These are phyloP conservation scores for Parazoanthus swiftii DNA, from an alignment of 92 coral and sea anemone genomes.

Conservation along the genomic window DNA sequence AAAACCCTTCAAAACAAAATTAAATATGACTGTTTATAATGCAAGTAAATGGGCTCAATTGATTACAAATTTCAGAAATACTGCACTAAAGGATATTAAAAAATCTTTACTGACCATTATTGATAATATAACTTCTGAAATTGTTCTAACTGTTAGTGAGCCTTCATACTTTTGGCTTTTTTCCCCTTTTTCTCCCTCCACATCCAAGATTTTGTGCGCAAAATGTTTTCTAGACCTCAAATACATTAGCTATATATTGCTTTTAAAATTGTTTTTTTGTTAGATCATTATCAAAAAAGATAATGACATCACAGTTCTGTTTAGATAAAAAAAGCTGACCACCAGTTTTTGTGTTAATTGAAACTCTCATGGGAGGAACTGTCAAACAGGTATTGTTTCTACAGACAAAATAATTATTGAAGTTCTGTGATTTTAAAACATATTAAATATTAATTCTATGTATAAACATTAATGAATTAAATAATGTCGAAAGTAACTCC, in stretches of 20 bases:
- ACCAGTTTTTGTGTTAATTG: constrained; percentile 33
- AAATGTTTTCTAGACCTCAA: constrained; percentile 42
- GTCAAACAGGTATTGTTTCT: not conserved
- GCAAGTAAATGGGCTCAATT: not conserved
- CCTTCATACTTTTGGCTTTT: not conserved
- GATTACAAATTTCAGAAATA: not conserved
- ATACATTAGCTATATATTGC: constrained; percentile 56
- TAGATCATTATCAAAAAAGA: not conserved
- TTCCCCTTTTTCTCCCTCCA: not conserved
- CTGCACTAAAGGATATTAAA: not conserved
- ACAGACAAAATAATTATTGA: too few species aligned
- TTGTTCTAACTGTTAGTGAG: not conserved
- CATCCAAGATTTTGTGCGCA: not conserved
- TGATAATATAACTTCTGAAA: not conserved
- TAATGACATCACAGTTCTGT: constrained; percentile 1
- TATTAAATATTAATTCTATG: not conserved
- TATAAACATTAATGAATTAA: not conserved
- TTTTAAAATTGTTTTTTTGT: not conserved
- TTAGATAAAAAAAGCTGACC: constrained; percentile 46
- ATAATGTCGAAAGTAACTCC: not conserved
- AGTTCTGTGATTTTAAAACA: not conserved
- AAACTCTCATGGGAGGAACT: not conserved
- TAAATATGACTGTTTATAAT: too few species aligned
- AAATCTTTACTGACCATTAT: too few species aligned
- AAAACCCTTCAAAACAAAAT: too few species aligned